A percentile compares a stretch with the other conserved stretches of the same genome.
Evolutionary conservation across 2,888 invertebrate genomes (phyloP).

Genomic region (Tortricodes alternella): DNA sequence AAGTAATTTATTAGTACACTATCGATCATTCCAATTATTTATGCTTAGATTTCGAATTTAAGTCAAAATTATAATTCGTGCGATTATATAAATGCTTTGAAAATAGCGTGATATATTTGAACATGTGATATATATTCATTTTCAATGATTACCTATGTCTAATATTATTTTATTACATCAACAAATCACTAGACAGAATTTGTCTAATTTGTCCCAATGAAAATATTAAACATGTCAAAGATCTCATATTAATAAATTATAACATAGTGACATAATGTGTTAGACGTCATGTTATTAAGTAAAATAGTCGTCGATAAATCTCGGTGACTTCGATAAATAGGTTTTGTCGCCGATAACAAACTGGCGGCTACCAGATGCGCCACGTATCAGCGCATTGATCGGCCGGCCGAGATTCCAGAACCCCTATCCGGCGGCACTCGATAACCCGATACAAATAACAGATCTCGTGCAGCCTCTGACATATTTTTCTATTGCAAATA

Average conservation of each 20-base stretch:
- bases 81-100: background rate
- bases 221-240: conserved; percentile 29
- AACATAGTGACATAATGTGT: conserved; percentile 56
- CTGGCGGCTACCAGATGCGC: conserved; percentile 67
- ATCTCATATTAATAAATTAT: conserved; percentile 31
- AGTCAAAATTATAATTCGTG: too few relatives aligned
- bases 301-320: conserved; percentile 65
- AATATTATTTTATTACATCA: conserved; percentile 21
- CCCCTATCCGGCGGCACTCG: background rate
- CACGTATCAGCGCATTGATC: conserved; percentile 51
- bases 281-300: conserved; percentile 60
- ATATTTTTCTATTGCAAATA: background rate
- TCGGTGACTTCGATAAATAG: conserved; percentile 70
- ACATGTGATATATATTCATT: background rate
- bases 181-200: conserved; percentile 18
- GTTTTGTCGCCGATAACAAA: conserved; percentile 64
- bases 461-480: background rate
- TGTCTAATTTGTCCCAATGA: conserved; percentile 28
- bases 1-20: conserved; percentile 12
- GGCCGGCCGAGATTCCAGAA: conserved; percentile 33
- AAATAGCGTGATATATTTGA: too few relatives aligned
- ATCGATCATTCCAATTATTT: conserved; percentile 9
- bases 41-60: background rate
- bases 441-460: background rate
- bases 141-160: conserved; percentile 5